These are phyloP conservation scores for Cavia porcellus DNA, from an alignment of 2,113 vertebrate species.

Conservation along the genomic window DNA sequence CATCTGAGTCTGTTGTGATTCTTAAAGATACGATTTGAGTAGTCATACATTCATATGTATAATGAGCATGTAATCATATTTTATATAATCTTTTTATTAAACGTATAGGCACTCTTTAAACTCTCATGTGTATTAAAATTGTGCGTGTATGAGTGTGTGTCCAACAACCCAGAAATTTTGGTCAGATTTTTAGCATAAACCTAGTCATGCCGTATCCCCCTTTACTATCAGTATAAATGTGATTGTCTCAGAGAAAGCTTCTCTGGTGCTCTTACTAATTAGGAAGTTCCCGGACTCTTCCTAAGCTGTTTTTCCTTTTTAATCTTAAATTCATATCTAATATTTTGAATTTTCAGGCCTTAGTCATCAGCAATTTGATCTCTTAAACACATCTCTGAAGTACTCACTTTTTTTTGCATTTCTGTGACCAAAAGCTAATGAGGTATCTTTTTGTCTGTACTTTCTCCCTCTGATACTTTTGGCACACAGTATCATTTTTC, in stretches of 20 bases:
- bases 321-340: conserved; percentile 41
- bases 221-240: conserved; percentile 3
- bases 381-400: conserved; percentile 22
- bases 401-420: not conserved
- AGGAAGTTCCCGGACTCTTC: not conserved
- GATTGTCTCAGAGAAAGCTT: not conserved
- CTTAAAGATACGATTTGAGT: not conserved
- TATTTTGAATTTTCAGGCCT: conserved; percentile 32
- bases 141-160: not conserved
- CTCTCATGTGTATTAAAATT: not conserved
- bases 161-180: not conserved
- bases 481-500: not conserved
- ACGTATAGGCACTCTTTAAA: conserved; percentile 3
- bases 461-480: not conserved
- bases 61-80: conserved; percentile 11
- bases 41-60: not conserved
- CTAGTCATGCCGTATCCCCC: not conserved
- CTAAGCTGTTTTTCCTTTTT: not conserved
- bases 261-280: conserved; percentile 47
- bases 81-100: conserved; percentile 6
- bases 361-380: not conserved
- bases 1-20: not conserved
- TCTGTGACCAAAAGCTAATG: not conserved
- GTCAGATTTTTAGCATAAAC: conserved; percentile 32
- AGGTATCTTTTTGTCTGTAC: not conserved